Evolutionary conservation across 2,113 vertebrate genomes (phyloP).

Genomic region (Gnathonemus echidnorhynchus): DNA sequence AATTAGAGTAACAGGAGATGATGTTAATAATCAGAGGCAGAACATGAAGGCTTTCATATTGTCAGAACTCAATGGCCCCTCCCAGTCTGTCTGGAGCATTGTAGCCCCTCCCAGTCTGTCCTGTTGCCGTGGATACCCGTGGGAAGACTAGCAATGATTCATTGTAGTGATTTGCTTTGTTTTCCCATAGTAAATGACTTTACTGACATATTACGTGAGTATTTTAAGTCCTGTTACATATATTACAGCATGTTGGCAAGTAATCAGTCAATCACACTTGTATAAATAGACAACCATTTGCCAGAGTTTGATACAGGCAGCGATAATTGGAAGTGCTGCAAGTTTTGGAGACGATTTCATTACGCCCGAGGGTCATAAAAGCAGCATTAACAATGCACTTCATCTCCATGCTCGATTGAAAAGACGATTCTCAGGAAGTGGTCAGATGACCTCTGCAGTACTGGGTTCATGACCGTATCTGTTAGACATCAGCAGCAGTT

Average conservation of each 20-base stretch:
- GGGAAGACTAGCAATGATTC: background rate
- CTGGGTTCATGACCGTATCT: background rate
- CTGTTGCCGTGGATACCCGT: background rate
- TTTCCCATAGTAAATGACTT: constrained; percentile 4
- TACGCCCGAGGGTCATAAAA: background rate
- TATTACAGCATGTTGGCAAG: background rate
- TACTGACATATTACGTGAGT: background rate
- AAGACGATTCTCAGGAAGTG: background rate
- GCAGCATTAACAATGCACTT: background rate
- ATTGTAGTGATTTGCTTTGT: background rate
- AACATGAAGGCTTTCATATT: background rate
- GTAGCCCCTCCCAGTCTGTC: constrained; percentile 12
- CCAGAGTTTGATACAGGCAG: background rate
- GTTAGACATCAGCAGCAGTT: background rate
- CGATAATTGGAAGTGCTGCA: background rate
- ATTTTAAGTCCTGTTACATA: background rate
- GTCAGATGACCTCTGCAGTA: background rate
- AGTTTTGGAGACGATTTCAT: background rate
- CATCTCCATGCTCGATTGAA: background rate
- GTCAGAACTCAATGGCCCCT: background rate
- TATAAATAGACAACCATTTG: background rate
- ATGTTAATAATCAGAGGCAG: background rate
- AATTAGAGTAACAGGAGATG: background rate
- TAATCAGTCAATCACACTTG: background rate
- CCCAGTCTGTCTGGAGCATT: constrained; percentile 1